Percentiles rank a stretch among this genome's conserved stretches.
Evolutionary conservation across 2,888 invertebrate genomes (phyloP).

Genomic region (Eugnorisma glareosa): DNA sequence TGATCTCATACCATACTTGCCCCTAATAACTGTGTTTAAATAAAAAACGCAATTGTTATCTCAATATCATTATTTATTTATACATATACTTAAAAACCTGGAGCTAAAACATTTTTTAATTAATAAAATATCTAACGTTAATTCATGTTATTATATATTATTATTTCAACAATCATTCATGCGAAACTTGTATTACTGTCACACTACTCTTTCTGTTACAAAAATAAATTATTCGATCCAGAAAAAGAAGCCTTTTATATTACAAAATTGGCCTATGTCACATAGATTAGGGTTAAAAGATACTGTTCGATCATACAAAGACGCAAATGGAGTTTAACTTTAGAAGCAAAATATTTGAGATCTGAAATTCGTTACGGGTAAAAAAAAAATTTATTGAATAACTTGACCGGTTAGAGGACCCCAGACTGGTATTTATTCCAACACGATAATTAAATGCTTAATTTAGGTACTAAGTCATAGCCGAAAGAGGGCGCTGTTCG

Average conservation of each 20-base stretch:
- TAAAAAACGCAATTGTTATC: conserved; percentile 69
- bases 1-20: background rate
- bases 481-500: background rate
- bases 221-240: conserved; percentile 84
- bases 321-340: conserved; percentile 28
- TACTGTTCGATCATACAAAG: conserved; percentile 65
- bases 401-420: too few species aligned
- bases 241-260: conserved; percentile 68
- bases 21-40: background rate
- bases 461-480: background rate
- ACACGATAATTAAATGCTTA: background rate
- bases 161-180: conserved; percentile 80
- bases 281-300: conserved; percentile 46
- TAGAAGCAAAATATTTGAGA: conserved; percentile 36
- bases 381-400: background rate
- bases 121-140: conserved; percentile 83
- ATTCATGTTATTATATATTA: conserved; percentile 71
- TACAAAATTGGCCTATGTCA: conserved; percentile 63
- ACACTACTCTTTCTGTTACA: conserved; percentile 81
- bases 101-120: conserved; percentile 87
- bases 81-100: conserved; percentile 84
- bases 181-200: conserved; percentile 71
- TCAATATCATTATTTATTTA: conserved; percentile 85
- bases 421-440: background rate
- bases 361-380: conserved; percentile 17